Base-by-base conservation (phyloP, 2,797 vertebrate genomes). In the Tragelaphus oryx region DNA sequence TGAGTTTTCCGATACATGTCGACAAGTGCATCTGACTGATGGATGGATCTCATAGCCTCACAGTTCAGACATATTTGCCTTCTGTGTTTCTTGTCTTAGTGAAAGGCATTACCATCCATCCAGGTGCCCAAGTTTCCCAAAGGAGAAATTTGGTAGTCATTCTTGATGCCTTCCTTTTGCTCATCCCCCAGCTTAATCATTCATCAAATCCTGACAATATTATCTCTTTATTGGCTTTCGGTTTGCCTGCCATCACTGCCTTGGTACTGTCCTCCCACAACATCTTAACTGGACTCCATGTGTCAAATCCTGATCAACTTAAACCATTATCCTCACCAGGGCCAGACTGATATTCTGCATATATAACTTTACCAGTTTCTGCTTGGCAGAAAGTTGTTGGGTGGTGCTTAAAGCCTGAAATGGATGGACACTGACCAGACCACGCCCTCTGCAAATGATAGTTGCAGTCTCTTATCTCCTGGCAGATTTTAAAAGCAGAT, bases 401-500 rank as follows among this genome's bases (percentile, higher is more conserved):
- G 88, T 59, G 87, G 91, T 88, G 68, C 80, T 88, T 54, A 10
- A 14, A 91, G 87, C 55, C 80, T 87, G 62, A 93, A 14, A 30
- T 16, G 33, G 60, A 50, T 12, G 44, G 46, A 24, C 50, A 16
- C 33, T 41, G 76, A 83, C 87, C 8, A 28, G 89, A 75, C 71
- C 48, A 9, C 17, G 8, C 46, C 86, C 76, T 81, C 44, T 30
- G 79, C 62, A n/a, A 11, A 3, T 44, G 1, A 2, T 26, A 2
- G 17, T 28, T 50, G 76, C 44, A 50, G 48, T 82, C 46, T 83
- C 20, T 50, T 18, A 8, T 84, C 60, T 94, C 59, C 65, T 30
- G 76, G 93, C 80, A 84, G 87, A 78, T 62, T 57, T 95, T 96
- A 96, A 96, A 97, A 98, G 97, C 95, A 97, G 91, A 97, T 92